A percentile compares a stretch with the other conserved stretches of the same genome.
Evolutionary conservation across 1,140 invertebrate genomes (phyloP).

Genomic region (Propsilocerus akamusi): DNA sequence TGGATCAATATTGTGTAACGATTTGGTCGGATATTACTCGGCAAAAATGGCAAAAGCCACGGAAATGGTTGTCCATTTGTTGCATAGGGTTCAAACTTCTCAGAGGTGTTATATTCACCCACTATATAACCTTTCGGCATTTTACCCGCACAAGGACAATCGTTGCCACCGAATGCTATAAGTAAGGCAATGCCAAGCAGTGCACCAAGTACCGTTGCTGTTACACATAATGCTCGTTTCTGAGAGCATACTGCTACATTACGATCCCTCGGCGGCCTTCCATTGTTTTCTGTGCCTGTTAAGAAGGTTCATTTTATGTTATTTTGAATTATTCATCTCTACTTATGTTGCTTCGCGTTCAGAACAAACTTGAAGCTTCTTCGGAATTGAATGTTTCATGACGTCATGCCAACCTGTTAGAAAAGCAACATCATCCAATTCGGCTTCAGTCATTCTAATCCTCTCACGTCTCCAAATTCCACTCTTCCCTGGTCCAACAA

Average conservation of each 20-base stretch:
- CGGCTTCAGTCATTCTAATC: conserved; percentile 47
- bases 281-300: conserved; percentile 47
- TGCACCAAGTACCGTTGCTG: conserved; percentile 53
- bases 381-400: conserved; percentile 4
- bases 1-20: conserved; percentile 81
- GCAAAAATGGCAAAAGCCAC: conserved; percentile 74
- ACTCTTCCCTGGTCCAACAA: conserved; percentile 25
- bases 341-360: background rate
- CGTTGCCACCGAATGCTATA: conserved; percentile 78
- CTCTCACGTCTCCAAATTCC: conserved; percentile 26
- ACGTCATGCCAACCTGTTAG: conserved; percentile 47
- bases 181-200: conserved; percentile 68
- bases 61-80: conserved; percentile 69
- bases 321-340: conserved; percentile 3
- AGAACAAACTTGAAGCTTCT: background rate
- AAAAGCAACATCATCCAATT: conserved; percentile 84
- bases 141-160: conserved; percentile 50
- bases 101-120: conserved; percentile 37
- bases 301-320: too few species aligned
- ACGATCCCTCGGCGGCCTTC: conserved; percentile 49
- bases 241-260: conserved; percentile 74
- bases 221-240: conserved; percentile 60
- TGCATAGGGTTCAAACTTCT: conserved; percentile 41
- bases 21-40: conserved; percentile 56
- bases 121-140: conserved; percentile 39